phyloP scores from a whole-genome alignment of 1,140 invertebrate species.

The Drosophila sucinea region DNA sequence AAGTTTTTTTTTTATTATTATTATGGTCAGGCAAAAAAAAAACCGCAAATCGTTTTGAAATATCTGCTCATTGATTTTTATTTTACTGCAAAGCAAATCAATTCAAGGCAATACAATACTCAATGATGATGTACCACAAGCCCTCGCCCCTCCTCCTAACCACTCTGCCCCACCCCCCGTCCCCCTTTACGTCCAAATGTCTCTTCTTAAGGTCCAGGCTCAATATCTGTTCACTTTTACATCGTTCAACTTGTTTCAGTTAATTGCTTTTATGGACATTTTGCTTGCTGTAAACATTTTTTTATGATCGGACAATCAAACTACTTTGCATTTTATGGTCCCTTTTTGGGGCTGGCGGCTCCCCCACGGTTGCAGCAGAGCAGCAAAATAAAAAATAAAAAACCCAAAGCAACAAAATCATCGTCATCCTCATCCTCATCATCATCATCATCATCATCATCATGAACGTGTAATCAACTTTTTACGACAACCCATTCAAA shows the following conservation, averaged over 20 bases:
- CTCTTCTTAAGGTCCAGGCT: slow-evolving; percentile 23
- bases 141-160: neutral
- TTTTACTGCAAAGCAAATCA: slow-evolving; percentile 39
- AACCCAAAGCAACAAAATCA: neutral
- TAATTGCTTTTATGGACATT: slow-evolving; percentile 74
- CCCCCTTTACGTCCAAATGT: slow-evolving; percentile 27
- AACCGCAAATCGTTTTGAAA: slow-evolving; percentile 65
- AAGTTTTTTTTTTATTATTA: slow-evolving; percentile 44
- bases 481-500: slow-evolving; percentile 61
- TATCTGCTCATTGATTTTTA: slow-evolving; percentile 10
- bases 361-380: slow-evolving; percentile 29
- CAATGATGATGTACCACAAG: neutral
- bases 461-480: slow-evolving; percentile 39
- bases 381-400: slow-evolving; percentile 13
- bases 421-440: neutral
- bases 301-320: slow-evolving; percentile 73
- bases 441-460: neutral
- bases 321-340: slow-evolving; percentile 73
- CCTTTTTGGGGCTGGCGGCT: slow-evolving; percentile 22
- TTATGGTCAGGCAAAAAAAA: slow-evolving; percentile 30
- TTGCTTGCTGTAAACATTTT: slow-evolving; percentile 60
- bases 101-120: slow-evolving; percentile 39
- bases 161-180: neutral
- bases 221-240: slow-evolving; percentile 27
- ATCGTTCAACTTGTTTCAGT: slow-evolving; percentile 40